A percentile compares a stretch with the other conserved stretches of the same genome.
phyloP scores from a whole-genome alignment of 2,113 vertebrate species.

The Corythornis cristatus region DNA sequence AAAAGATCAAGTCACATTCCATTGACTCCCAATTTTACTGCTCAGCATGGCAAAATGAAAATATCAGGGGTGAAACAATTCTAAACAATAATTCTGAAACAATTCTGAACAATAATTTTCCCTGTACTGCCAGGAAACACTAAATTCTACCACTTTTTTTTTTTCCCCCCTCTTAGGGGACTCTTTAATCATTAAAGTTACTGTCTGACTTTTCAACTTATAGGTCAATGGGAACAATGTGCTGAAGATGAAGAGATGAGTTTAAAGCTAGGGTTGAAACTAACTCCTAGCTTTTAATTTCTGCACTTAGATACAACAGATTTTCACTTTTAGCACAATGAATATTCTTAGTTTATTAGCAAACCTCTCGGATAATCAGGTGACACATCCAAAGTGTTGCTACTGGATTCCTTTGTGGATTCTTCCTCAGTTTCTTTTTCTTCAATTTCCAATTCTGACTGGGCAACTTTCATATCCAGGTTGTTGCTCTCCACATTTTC shows the following conservation, averaged over 20 bases:
- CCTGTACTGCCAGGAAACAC: background rate
- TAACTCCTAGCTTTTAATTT: background rate
- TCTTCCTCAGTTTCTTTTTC: slow-evolving; percentile 27
- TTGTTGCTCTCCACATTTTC: background rate
- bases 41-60: background rate
- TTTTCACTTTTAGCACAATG: background rate
- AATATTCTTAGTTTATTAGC: background rate
- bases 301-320: background rate
- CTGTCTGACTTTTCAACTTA: background rate
- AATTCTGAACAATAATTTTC: background rate
- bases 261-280: background rate
- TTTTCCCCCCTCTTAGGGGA: background rate
- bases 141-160: background rate
- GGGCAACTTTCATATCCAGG: background rate
- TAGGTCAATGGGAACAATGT: background rate
- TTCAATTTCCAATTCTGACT: slow-evolving; percentile 43
- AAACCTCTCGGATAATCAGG: slow-evolving; percentile 67
- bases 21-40: background rate
- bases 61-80: background rate
- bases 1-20: background rate
- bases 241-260: background rate
- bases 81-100: background rate
- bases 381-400: slow-evolving; percentile 48
- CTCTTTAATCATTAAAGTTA: background rate
- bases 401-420: slow-evolving; percentile 2